phyloP scores from a whole-genome alignment of 2,888 invertebrate genomes.

The Agonopterix heracliana region DNA sequence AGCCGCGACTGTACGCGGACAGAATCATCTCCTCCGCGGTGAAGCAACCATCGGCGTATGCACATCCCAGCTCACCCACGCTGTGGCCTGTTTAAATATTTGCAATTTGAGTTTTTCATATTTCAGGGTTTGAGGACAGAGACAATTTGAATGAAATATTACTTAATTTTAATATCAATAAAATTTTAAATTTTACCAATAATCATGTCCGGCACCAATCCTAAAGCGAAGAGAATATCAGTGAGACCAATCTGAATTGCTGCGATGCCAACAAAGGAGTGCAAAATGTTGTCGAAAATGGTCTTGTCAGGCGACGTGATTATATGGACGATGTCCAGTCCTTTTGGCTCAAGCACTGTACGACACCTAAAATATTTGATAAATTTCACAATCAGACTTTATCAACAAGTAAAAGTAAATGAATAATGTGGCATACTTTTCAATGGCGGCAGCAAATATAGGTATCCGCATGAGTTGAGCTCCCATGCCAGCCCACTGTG shows the following conservation, averaged over 20 bases:
- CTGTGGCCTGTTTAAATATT: conserved; percentile 79
- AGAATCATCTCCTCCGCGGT: conserved; percentile 86
- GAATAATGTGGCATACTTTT: conserved; percentile 32
- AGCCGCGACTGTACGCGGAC: conserved; percentile 84
- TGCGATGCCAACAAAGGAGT: conserved; percentile 85
- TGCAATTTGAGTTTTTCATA: neutral
- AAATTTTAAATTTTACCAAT: conserved; percentile 74
- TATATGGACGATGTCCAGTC: conserved; percentile 76
- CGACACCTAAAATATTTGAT: conserved; percentile 47
- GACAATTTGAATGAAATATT: neutral
- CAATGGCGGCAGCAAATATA: conserved; percentile 74
- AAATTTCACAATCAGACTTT: neutral
- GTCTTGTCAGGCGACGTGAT: conserved; percentile 75
- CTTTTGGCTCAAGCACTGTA: conserved; percentile 67
- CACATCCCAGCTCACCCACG: conserved; percentile 91
- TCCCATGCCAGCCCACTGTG: conserved; percentile 83
- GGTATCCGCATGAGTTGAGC: conserved; percentile 78
- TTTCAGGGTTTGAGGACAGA: neutral
- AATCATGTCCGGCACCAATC: conserved; percentile 19
- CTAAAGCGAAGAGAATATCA: conserved; percentile 29
- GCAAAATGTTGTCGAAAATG: conserved; percentile 70
- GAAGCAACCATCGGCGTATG: conserved; percentile 90
- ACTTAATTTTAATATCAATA: neutral
- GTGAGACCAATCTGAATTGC: conserved; percentile 73
- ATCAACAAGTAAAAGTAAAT: neutral